Conservation (phyloP, 92 coral and sea anemone species). For the Palythoa grandiflora region DNA sequence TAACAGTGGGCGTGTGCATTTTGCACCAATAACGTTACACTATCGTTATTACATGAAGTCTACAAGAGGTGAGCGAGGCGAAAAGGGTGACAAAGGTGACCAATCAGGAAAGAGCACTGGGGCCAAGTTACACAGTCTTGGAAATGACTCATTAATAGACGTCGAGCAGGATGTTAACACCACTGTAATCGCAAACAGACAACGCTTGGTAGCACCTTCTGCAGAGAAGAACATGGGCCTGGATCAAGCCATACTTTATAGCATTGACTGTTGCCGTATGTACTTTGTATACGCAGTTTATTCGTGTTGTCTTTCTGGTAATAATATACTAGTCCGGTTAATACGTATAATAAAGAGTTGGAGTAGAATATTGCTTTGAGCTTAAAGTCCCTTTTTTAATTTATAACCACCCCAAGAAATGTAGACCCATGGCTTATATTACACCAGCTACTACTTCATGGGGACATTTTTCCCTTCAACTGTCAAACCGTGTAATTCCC, state of each 20-base stretch:
- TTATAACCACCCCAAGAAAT: too few relatives aligned
- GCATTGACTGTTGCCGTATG: conserved; percentile 93
- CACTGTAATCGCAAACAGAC: conserved; percentile 56
- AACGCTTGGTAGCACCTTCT: conserved; percentile 72
- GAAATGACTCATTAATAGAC: conserved; percentile 65
- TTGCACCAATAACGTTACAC: not conserved
- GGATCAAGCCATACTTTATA: conserved; percentile 92
- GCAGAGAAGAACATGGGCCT: conserved; percentile 90
- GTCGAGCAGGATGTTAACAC: conserved; percentile 69
- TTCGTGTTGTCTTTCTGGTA: too few relatives aligned
- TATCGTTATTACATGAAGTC: conserved; percentile 61
- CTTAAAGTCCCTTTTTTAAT: too few relatives aligned
- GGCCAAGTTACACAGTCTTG: conserved; percentile 62
- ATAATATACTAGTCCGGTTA: too few relatives aligned
- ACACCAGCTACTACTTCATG: too few relatives aligned
- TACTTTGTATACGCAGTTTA: conserved; percentile 17
- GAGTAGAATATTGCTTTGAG: too few relatives aligned
- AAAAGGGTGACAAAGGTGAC: conserved; percentile 73
- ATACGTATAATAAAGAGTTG: too few relatives aligned
- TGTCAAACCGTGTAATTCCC: too few relatives aligned
- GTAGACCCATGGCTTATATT: too few relatives aligned
- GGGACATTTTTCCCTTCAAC: too few relatives aligned
- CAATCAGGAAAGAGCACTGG: conserved; percentile 78
- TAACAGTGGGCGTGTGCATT: not conserved
- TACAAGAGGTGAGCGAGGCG: conserved; percentile 74